Percentiles rank a stretch among this genome's conserved stretches.
phyloP scores from a whole-genome alignment of 2,888 invertebrate genomes.

The Eupithecia pulchellata region DNA sequence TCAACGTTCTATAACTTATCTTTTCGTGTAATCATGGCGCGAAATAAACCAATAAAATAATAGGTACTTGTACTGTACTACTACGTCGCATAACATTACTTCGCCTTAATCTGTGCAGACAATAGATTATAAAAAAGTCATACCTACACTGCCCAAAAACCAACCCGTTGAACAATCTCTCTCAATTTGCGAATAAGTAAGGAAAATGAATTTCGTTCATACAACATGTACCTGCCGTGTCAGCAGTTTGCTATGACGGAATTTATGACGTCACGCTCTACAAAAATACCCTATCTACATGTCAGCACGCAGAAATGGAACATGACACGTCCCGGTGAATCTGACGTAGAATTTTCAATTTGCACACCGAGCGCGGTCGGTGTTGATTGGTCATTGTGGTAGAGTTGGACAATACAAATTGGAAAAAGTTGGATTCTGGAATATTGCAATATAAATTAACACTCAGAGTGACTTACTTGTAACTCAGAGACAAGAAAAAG shows the following conservation, averaged over 20 bases:
- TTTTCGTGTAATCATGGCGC: not conserved
- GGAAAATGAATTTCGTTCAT: not conserved
- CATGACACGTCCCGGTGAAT: conserved; percentile 3
- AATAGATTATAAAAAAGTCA: not conserved
- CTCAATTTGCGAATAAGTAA: not conserved
- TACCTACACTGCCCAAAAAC: not conserved
- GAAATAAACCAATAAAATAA: not conserved
- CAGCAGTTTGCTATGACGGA: conserved; percentile 5
- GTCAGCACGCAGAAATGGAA: conserved; percentile 7
- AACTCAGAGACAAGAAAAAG: not conserved
- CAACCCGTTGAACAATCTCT: not conserved
- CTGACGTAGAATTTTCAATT: conserved; percentile 19
- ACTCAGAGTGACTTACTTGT: conserved; percentile 7
- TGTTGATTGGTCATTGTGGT: conserved; percentile 14
- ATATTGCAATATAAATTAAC: not conserved
- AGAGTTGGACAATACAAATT: conserved; percentile 2
- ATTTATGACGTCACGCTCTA: conserved; percentile 10
- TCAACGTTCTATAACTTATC: not conserved
- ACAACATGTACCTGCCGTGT: not conserved
- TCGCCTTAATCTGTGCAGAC: not conserved
- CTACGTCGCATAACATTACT: not conserved
- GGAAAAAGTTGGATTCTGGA: not conserved
- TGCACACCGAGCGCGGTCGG: conserved; percentile 7
- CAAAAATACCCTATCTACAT: conserved; percentile 15
- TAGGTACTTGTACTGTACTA: not conserved